phyloP scores from a whole-genome alignment of 2,888 invertebrate species.

The Lasioglossum malachurum region DNA sequence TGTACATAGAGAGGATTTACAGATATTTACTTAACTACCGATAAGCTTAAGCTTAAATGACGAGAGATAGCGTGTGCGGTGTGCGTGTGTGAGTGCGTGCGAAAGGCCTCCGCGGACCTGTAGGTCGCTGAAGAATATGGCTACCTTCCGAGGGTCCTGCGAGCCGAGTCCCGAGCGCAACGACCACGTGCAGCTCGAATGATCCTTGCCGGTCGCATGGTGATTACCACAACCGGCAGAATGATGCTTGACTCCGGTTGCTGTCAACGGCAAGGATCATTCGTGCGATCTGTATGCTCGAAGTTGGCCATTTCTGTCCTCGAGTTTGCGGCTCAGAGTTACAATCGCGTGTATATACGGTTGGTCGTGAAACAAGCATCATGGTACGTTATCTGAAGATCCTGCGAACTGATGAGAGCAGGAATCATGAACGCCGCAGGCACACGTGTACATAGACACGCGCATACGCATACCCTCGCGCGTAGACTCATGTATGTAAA shows the following conservation, averaged over 20 bases:
- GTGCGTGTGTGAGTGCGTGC: conserved; percentile 59
- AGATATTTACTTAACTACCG: conserved; percentile 84
- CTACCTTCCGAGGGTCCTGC: neutral
- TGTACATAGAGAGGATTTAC: conserved; percentile 83
- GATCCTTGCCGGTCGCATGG: neutral
- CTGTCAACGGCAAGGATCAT: neutral
- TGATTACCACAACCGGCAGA: neutral
- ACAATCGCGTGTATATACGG: conserved; percentile 40
- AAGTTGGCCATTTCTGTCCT: neutral
- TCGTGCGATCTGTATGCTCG: neutral
- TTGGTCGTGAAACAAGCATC: neutral
- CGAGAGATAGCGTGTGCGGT: conserved; percentile 45
- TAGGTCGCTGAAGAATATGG: conserved; percentile 61
- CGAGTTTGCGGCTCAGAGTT: conserved; percentile 14
- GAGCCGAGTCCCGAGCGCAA: neutral
- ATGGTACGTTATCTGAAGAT: neutral
- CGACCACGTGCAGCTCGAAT: neutral
- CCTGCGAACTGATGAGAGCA: neutral
- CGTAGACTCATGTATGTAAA: conserved; percentile 53
- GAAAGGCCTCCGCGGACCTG: conserved; percentile 43
- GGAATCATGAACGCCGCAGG: conserved; percentile 21
- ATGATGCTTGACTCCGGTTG: neutral
- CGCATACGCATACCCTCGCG: conserved; percentile 33
- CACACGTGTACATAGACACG: conserved; percentile 56
- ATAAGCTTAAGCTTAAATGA: conserved; percentile 73